Percentiles rank a stretch among this genome's conserved stretches.
phyloP scores from a whole-genome alignment of 1,140 invertebrate genomes.

The Polypedilum pembai region DNA sequence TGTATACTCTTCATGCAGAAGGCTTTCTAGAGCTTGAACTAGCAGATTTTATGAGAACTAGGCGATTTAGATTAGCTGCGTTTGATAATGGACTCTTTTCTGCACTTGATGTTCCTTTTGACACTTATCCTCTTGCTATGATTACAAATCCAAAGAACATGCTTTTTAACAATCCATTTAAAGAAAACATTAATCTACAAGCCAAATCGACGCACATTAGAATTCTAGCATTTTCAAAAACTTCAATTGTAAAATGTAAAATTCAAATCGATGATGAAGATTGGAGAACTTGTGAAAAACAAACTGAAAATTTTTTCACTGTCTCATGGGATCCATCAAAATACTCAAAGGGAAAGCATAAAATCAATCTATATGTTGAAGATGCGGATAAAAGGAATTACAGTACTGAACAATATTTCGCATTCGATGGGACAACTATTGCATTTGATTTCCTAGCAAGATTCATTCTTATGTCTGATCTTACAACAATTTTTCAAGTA shows the following conservation, averaged over 20 bases:
- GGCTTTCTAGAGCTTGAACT: conserved; percentile 87
- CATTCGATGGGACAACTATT: conserved; percentile 61
- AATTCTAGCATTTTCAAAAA: conserved; percentile 65
- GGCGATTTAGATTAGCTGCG: conserved; percentile 71
- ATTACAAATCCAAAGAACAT: conserved; percentile 87
- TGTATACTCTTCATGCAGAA: conserved; percentile 78
- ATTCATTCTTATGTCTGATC: conserved; percentile 66
- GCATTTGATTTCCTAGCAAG: conserved; percentile 59
- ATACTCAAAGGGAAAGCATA: conserved; percentile 61
- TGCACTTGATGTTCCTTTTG: conserved; percentile 72
- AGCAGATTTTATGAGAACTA: conserved; percentile 88
- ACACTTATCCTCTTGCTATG: conserved; percentile 72
- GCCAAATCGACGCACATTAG: conserved; percentile 71
- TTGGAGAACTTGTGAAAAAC: conserved; percentile 54
- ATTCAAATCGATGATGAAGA: conserved; percentile 57
- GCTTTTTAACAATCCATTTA: conserved; percentile 58
- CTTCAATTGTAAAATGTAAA: conserved; percentile 52
- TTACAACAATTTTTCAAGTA: conserved; percentile 62
- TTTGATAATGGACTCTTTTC: conserved; percentile 85
- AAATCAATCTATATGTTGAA: conserved; percentile 54
- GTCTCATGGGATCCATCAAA: conserved; percentile 59
- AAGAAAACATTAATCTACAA: conserved; percentile 65
- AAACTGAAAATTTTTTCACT: conserved; percentile 64
- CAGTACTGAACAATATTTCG: conserved; percentile 58
- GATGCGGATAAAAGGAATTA: conserved; percentile 53